These are phyloP conservation scores for Epirrhoe alternata DNA, from an alignment of 2,888 invertebrate species.

Conservation along the genomic window DNA sequence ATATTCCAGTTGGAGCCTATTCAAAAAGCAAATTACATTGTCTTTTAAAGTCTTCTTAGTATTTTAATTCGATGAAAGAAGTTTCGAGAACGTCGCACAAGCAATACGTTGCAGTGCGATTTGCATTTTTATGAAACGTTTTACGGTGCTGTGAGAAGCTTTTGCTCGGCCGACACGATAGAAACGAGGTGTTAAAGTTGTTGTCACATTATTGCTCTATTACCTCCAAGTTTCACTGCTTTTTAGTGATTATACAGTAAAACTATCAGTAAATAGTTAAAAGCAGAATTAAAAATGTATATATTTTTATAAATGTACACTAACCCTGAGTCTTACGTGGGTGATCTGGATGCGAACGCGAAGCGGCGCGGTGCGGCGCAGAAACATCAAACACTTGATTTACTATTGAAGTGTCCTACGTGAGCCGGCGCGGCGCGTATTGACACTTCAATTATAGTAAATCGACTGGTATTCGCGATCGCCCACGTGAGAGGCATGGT, in stretches of 20 bases:
- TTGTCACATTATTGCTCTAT: conserved; percentile 12
- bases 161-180: conserved; percentile 38
- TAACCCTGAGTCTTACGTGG: too few relatives aligned
- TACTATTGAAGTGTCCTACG: too few relatives aligned
- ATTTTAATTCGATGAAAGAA: conserved; percentile 77
- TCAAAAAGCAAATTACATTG: conserved; percentile 66
- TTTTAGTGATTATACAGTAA: not conserved
- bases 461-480: too few relatives aligned
- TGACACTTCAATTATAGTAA: too few relatives aligned
- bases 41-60: conserved; percentile 69
- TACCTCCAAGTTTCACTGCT: not conserved
- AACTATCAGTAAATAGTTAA: too few relatives aligned
- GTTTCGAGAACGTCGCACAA: conserved; percentile 59
- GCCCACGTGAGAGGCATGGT: too few relatives aligned
- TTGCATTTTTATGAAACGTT: conserved; percentile 83
- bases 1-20: conserved; percentile 38
- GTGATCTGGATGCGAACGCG: too few relatives aligned
- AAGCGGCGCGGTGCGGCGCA: too few relatives aligned
- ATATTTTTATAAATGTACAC: too few relatives aligned
- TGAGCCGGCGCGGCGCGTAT: too few relatives aligned
- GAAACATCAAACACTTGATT: too few relatives aligned
- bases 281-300: too few relatives aligned
- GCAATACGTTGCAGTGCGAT: conserved; percentile 76
- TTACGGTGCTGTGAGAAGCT: conserved; percentile 54
- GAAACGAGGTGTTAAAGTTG: conserved; percentile 16